These are phyloP conservation scores for Hapalemur alaotrensis DNA, from an alignment of 2,797 vertebrate genomes.

Conservation along the genomic window DNA sequence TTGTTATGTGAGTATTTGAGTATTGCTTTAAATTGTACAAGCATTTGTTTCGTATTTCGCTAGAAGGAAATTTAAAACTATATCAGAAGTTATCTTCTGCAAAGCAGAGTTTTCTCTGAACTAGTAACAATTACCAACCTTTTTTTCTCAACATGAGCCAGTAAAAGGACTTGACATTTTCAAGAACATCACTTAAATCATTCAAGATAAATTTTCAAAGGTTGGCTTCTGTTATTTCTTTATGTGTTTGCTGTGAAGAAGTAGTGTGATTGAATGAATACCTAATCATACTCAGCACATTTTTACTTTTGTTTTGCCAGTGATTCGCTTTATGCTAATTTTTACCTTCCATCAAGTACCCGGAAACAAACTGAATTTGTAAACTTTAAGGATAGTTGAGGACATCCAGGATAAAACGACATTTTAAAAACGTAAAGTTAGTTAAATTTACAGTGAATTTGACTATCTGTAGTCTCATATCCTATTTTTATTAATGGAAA, in stretches of 20 bases:
- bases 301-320: constrained; percentile 6
- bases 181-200: background rate
- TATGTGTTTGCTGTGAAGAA: background rate
- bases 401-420: background rate
- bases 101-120: background rate
- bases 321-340: constrained; percentile 42
- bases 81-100: background rate
- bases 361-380: constrained; percentile 28
- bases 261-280: constrained; percentile 9
- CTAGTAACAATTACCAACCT: background rate
- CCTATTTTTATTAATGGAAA: constrained; percentile 36
- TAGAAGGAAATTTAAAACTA: background rate
- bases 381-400: background rate
- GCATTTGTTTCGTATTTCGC: background rate
- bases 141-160: background rate
- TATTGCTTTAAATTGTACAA: background rate
- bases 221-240: background rate
- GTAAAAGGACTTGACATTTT: constrained; percentile 29
- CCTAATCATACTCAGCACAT: background rate
- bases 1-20: background rate
- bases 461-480: background rate
- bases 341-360: constrained; percentile 5
- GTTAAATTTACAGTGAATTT: background rate
- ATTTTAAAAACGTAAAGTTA: background rate
- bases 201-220: background rate